Percentiles rank a stretch among this genome's conserved stretches.
Evolutionary conservation across 2,888 invertebrate genomes (phyloP).

Genomic region (Notocelia uddmanniana): DNA sequence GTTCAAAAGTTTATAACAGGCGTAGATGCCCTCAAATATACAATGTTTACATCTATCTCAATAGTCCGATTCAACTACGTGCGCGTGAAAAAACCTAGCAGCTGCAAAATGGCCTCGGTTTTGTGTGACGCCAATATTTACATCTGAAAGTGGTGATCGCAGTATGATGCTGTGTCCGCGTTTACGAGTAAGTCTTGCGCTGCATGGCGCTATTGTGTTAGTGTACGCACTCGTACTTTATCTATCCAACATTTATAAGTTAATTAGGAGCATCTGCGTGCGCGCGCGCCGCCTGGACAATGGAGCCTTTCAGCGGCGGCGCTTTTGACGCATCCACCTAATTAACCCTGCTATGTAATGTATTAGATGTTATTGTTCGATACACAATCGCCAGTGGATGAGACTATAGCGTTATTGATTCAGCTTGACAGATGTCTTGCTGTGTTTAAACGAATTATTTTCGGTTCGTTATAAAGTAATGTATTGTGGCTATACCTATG

Average conservation of each 20-base stretch:
- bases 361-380: constrained; percentile 59
- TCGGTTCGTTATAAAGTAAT: constrained; percentile 13
- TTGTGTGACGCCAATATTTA: neutral
- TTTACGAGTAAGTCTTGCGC: constrained; percentile 40
- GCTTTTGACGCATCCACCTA: constrained; percentile 68
- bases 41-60: constrained; percentile 5
- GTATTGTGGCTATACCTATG: neutral
- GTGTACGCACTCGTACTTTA: constrained; percentile 56
- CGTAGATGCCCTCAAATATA: neutral
- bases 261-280: constrained; percentile 70
- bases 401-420: constrained; percentile 47
- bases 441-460: constrained; percentile 32
- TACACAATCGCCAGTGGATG: constrained; percentile 48
- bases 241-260: constrained; percentile 67
- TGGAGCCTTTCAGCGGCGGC: constrained; percentile 73
- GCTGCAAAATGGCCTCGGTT: neutral
- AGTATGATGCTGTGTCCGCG: neutral
- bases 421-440: constrained; percentile 37
- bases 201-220: constrained; percentile 58
- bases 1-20: neutral
- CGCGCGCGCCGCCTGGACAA: constrained; percentile 70
- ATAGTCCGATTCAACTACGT: neutral
- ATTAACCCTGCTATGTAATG: constrained; percentile 64
- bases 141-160: constrained; percentile 1
- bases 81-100: too few relatives aligned